Evolutionary conservation across 2,797 vertebrate species (phyloP).

Genomic region (Sphaeramia orbicularis): DNA sequence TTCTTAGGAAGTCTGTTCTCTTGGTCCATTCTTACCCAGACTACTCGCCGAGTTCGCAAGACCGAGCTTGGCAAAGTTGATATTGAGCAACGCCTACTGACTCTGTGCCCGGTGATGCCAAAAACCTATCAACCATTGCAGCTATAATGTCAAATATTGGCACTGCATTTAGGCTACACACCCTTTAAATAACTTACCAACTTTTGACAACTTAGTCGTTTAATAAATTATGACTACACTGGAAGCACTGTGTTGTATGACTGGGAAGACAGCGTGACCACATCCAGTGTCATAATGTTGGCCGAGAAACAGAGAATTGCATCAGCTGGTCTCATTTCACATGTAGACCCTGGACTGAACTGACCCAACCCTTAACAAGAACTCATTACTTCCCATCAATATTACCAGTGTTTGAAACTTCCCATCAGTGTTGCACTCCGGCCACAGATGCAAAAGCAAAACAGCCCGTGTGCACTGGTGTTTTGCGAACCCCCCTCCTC

Average conservation of each 20-base stretch:
- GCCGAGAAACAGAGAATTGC: slow-evolving; percentile 37
- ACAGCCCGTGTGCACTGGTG: not conserved
- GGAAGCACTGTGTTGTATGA: slow-evolving; percentile 3
- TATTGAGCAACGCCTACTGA: no score
- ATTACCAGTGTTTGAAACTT: slow-evolving; percentile 40
- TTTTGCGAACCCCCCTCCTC: slow-evolving; percentile 34
- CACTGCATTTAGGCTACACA: slow-evolving; percentile 19
- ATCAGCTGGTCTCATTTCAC: slow-evolving; percentile 39
- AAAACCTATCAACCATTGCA: no score
- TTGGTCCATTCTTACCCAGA: no score
- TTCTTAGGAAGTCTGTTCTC: no score
- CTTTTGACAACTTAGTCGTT: slow-evolving; percentile 1
- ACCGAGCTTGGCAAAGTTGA: no score
- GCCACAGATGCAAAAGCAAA: not conserved
- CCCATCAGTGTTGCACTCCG: slow-evolving; percentile 40
- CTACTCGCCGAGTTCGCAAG: no score
- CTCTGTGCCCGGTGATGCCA: no score
- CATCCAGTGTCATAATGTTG: slow-evolving; percentile 18
- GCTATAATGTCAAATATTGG: slow-evolving; percentile 1
- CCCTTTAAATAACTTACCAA: slow-evolving; percentile 5
- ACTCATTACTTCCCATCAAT: slow-evolving; percentile 37
- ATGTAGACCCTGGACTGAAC: slow-evolving; percentile 18
- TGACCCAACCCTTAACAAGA: slow-evolving; percentile 37
- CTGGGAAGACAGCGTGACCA: slow-evolving; percentile 8
- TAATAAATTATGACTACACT: slow-evolving; percentile 3